Percentiles rank a stretch among this genome's conserved stretches.
Conservation (phyloP, 2,113 vertebrate species). For the Anolis carolinensis region DNA sequence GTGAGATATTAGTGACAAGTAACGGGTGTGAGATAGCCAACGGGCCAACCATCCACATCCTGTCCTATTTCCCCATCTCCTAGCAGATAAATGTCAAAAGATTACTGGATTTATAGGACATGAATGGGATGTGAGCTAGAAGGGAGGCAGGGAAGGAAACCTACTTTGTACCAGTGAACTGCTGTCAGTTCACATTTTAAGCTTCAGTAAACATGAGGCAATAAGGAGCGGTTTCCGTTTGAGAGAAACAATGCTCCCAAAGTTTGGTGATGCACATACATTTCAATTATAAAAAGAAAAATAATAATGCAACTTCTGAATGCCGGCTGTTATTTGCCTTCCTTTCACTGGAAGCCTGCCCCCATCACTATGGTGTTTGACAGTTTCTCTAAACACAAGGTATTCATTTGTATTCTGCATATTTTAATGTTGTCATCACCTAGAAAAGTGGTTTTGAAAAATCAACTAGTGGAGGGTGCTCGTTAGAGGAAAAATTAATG, state of each 20-base stretch:
- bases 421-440: constrained; percentile 46
- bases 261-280: constrained; percentile 76
- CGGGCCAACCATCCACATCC: constrained; percentile 41
- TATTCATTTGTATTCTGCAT: constrained; percentile 45
- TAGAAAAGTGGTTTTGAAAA: constrained; percentile 54
- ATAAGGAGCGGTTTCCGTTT: constrained; percentile 77
- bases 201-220: constrained; percentile 83
- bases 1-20: constrained; percentile 74
- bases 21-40: constrained; percentile 11
- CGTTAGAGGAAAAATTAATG: constrained; percentile 44
- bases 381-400: constrained; percentile 62
- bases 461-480: constrained; percentile 5
- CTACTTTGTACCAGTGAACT: constrained; percentile 83
- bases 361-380: constrained; percentile 61
- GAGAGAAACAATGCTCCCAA: constrained; percentile 75
- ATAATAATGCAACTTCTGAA: constrained; percentile 71
- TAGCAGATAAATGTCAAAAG: constrained; percentile 73
- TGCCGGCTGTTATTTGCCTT: constrained; percentile 65
- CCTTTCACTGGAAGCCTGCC: constrained; percentile 61
- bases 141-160: constrained; percentile 70
- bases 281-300: constrained; percentile 77
- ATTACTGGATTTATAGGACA: constrained; percentile 71
- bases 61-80: constrained; percentile 74
- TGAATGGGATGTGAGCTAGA: constrained; percentile 72
- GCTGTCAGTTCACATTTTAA: constrained; percentile 86